Conservation (phyloP, 2,797 vertebrate species). For the Avahi laniger region DNA sequence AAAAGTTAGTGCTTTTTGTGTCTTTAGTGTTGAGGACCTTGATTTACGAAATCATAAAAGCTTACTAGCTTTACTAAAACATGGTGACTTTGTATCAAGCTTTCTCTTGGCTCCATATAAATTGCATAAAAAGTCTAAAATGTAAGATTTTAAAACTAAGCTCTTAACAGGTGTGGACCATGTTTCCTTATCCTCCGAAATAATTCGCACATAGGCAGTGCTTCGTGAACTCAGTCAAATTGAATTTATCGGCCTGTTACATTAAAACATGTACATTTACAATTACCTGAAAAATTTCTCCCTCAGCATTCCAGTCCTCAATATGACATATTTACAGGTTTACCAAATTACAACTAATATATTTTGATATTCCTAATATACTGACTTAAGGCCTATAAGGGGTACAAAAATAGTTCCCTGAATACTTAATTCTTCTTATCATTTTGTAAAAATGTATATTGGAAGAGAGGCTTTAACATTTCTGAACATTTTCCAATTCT, state of each 20-base stretch:
- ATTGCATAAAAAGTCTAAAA: neutral
- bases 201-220: neutral
- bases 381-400: neutral
- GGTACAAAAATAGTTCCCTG: neutral
- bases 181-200: neutral
- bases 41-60: neutral
- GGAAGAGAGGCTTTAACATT: neutral
- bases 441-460: neutral
- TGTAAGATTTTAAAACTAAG: neutral
- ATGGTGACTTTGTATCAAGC: neutral
- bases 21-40: neutral
- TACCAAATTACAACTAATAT: neutral
- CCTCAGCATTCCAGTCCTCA: neutral
- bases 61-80: neutral
- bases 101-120: neutral
- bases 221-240: neutral
- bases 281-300: neutral
- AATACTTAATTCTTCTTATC: neutral
- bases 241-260: neutral
- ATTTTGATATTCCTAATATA: conserved; percentile 20
- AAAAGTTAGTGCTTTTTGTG: neutral
- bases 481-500: neutral
- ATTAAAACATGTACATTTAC: neutral
- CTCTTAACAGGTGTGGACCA: neutral
- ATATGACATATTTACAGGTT: neutral